phyloP scores from a whole-genome alignment of 2,113 vertebrate genomes.

The Bos indicus region DNA sequence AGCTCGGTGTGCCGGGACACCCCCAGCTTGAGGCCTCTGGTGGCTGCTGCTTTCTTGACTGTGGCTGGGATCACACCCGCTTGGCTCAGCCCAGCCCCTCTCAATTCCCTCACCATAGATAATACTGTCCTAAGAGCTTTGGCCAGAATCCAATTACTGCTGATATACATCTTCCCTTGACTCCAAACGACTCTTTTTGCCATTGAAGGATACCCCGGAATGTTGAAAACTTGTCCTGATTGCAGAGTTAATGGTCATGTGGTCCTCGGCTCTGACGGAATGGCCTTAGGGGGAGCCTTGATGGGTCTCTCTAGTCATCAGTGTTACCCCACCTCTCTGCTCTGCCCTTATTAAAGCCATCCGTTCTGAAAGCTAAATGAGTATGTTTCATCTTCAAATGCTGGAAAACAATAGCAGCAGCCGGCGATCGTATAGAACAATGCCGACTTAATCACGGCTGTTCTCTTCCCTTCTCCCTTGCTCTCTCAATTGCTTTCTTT shows the following conservation, averaged over 20 bases:
- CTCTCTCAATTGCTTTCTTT: background rate
- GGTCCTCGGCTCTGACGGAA: slow-evolving; percentile 75
- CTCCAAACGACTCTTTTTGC: slow-evolving; percentile 73
- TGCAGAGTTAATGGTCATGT: slow-evolving; percentile 70
- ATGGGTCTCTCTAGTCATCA: slow-evolving; percentile 86
- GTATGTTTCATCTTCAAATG: slow-evolving; percentile 86
- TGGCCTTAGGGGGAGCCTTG: slow-evolving; percentile 80
- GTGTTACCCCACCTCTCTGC: slow-evolving; percentile 82
- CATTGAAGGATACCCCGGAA: slow-evolving; percentile 70
- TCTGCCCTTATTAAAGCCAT: slow-evolving; percentile 94
- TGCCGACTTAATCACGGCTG: slow-evolving; percentile 74
- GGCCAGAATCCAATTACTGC: slow-evolving; percentile 77
- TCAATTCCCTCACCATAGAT: background rate
- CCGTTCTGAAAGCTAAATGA: slow-evolving; percentile 91
- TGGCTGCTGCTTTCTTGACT: background rate
- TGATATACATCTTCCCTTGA: slow-evolving; percentile 77
- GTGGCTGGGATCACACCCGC: background rate
- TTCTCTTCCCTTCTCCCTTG: slow-evolving; percentile 59
- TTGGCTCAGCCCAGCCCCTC: background rate
- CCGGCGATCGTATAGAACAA: slow-evolving; percentile 73
- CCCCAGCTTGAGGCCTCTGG: fast-evolving
- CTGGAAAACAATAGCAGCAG: slow-evolving; percentile 78
- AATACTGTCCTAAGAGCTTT: slow-evolving; percentile 51
- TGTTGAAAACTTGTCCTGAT: slow-evolving; percentile 77
- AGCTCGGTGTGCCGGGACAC: fast-evolving